Percentiles rank a stretch among this genome's conserved stretches.
Evolutionary conservation across 1,140 invertebrate species (phyloP).

Genomic region (Cataglyphis hispanica): DNA sequence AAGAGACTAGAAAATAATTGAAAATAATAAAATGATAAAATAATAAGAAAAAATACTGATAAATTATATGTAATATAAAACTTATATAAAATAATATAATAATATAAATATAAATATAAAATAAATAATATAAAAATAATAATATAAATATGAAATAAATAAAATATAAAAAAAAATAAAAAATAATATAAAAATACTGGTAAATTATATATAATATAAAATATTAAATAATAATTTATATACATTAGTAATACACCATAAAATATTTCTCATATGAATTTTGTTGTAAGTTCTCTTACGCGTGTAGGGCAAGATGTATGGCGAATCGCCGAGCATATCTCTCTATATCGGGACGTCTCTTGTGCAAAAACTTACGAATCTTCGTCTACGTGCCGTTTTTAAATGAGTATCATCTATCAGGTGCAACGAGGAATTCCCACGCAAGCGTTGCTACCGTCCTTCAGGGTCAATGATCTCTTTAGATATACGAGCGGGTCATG

Average conservation of each 20-base stretch:
- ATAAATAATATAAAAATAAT: too few relatives aligned
- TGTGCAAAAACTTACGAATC: slow-evolving; percentile 56
- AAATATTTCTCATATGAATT: background rate
- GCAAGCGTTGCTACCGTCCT: slow-evolving; percentile 77
- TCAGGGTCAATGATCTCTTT: slow-evolving; percentile 78
- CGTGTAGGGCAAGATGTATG: background rate
- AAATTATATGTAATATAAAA: background rate
- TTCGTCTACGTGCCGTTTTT: slow-evolving; percentile 46
- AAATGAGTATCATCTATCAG: slow-evolving; percentile 58
- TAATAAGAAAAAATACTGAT: background rate
- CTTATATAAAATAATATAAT: background rate
- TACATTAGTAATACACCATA: background rate
- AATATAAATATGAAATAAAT: too few relatives aligned
- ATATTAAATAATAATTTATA: background rate
- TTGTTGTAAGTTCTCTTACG: slow-evolving; percentile 31
- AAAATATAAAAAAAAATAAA: too few relatives aligned
- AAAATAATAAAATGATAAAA: background rate
- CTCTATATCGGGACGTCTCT: background rate
- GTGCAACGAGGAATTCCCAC: slow-evolving; percentile 77
- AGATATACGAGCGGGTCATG: slow-evolving; percentile 57
- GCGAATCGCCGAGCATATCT: background rate
- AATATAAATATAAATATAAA: too few relatives aligned
- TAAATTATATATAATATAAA: background rate
- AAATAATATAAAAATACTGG: background rate
- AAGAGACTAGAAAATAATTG: too few relatives aligned